Conservation (phyloP, 2,888 invertebrate species). For the Fabriciana adippe region DNA sequence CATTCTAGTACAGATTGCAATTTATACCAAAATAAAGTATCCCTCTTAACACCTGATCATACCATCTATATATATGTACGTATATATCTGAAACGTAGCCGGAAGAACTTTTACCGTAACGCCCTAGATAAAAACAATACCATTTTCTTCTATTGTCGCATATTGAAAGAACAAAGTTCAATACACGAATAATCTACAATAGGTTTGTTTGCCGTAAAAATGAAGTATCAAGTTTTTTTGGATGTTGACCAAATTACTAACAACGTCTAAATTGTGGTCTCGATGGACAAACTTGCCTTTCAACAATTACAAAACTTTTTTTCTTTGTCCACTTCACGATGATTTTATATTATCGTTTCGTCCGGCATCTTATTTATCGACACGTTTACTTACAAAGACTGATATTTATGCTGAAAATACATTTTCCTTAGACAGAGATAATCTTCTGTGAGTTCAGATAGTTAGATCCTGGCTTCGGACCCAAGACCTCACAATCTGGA, state of each 20-base stretch:
- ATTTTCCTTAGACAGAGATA: no score
- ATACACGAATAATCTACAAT: slow-evolving; percentile 9
- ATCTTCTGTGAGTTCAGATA: no score
- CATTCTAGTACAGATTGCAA: no score
- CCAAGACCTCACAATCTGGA: background rate
- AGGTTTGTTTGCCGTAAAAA: slow-evolving; percentile 14
- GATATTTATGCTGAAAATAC: background rate
- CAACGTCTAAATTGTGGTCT: slow-evolving; percentile 15
- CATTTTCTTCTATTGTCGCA: background rate
- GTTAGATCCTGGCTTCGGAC: background rate
- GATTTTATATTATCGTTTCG: background rate
- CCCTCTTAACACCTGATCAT: no score
- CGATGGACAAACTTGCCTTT: slow-evolving; percentile 11
- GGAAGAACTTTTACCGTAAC: slow-evolving; percentile 1
- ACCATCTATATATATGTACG: background rate
- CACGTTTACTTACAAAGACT: slow-evolving; percentile 3
- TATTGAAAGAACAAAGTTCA: slow-evolving; percentile 5
- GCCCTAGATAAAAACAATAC: slow-evolving; percentile 13
- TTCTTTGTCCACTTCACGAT: background rate
- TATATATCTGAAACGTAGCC: background rate
- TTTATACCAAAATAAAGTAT: no score
- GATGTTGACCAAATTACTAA: slow-evolving; percentile 18
- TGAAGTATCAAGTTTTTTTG: slow-evolving; percentile 21
- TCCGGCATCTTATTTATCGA: background rate
- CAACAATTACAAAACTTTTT: slow-evolving; percentile 11